Evolutionary conservation across 2,113 vertebrate species (phyloP), one percentile per base, ranked within the genome.

Genomic region (Otus sunia): DNA sequence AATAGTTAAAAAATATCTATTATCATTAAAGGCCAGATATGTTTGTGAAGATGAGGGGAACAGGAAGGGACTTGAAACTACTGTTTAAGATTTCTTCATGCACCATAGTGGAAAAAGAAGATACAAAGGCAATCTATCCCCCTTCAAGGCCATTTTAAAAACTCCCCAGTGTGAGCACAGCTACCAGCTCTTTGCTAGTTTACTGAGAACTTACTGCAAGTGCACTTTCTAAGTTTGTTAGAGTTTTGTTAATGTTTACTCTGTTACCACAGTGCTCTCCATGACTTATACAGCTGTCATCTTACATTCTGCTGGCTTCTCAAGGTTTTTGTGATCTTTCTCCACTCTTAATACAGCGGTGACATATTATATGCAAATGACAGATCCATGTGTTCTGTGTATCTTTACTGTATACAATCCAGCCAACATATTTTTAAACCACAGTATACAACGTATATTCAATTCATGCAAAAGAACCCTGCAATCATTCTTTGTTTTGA

Each of bases 401-500:
- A 89, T 94, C 56, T 71, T 84, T 71, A 37, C 18, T 71, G 52
- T 71, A 49, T 17, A 75, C 84, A 92, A 82, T 19, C 73, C 45
- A 66, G 29, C 19, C 83, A 96, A 93, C 60, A 85, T 96, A 72
- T 88, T 92, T 88, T 77, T 62, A 94, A 96, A 91, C 37, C 88
- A 94, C 82, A 64, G 60, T 68, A 60, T 63, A 62, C 60, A 81
- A 49, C 2, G 0, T 69, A 74, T 80, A 73, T 88, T 67, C 76
- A 80, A 71, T 60, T 91, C 68, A 81, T 72, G 76, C 52, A 80
- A 74, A 90, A 88, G 59, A 91, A 62, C 37, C 36, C 52, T 80
- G 75, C 59, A 86, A 89, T 78, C 64, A 72, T 39, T 74, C 92
- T 81, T 93, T 96, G 92, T 91, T 95, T 96, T 96, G 90, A 81